Evolutionary conservation across 2,797 vertebrate species (phyloP).

Genomic region (Hafferia zeledoni): DNA sequence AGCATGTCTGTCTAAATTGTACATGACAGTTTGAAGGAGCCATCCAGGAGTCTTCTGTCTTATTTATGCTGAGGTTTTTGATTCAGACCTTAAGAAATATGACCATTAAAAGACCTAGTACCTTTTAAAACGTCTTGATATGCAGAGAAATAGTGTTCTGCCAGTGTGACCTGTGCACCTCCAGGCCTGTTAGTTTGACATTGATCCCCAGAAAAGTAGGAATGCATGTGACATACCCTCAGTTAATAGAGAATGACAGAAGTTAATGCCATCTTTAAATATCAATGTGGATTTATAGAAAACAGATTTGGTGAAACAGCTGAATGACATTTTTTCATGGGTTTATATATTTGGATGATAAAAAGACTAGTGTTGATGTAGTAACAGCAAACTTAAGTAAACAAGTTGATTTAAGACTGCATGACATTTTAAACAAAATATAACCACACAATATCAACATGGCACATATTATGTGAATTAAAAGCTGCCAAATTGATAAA

Average conservation of each 20-base stretch:
- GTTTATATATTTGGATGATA: not conserved
- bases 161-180: not conserved
- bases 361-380: not conserved
- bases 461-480: not conserved
- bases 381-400: not conserved
- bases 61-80: not conserved
- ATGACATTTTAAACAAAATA: constrained; percentile 14
- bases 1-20: not conserved
- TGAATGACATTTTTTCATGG: not conserved
- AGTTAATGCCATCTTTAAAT: not conserved
- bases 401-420: not conserved
- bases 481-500: not conserved
- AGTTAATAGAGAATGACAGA: not conserved
- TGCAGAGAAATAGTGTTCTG: not conserved
- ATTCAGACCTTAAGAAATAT: not conserved
- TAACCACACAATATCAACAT: not conserved
- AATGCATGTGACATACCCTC: not conserved
- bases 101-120: not conserved
- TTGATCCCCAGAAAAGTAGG: not conserved
- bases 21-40: not conserved
- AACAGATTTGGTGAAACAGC: not conserved
- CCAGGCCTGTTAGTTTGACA: not conserved
- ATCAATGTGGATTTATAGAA: not conserved
- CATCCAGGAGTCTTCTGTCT: not conserved
- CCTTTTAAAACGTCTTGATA: not conserved